Conservation (phyloP, 1,140 invertebrate genomes). For the Conus ventricosus region DNA sequence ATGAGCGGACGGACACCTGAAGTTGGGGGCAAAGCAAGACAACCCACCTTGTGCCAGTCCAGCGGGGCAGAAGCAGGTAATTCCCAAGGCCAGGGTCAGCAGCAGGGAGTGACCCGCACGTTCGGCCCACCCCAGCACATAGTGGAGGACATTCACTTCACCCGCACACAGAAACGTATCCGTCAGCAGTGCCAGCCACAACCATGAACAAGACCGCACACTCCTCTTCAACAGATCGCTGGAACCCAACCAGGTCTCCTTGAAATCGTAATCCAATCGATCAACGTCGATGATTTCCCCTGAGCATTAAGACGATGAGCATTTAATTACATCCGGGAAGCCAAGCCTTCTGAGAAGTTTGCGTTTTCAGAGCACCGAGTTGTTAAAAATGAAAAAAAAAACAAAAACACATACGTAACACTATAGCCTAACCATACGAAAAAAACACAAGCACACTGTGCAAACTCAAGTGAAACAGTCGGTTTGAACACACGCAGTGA, state of each 20-base stretch:
- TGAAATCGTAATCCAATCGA: background rate
- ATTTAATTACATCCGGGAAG: background rate
- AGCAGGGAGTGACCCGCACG: background rate
- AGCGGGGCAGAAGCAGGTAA: conserved; percentile 7
- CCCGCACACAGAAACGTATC: background rate
- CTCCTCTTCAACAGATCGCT: background rate
- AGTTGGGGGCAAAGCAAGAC: background rate
- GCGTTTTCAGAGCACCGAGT: background rate
- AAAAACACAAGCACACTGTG: background rate
- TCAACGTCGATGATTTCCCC: background rate
- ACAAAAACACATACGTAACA: no score
- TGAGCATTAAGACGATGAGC: background rate
- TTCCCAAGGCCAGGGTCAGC: background rate
- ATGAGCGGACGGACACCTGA: no score
- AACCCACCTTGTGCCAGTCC: background rate
- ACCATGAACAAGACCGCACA: background rate
- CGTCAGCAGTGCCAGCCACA: background rate
- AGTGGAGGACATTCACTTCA: background rate
- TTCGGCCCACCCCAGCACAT: background rate
- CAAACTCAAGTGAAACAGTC: background rate
- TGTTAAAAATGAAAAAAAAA: background rate
- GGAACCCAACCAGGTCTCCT: background rate
- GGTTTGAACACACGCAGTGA: background rate
- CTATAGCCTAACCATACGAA: background rate
- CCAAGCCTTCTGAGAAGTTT: background rate